phyloP scores from a whole-genome alignment of 2,888 invertebrate species.

The Laothoe populi region DNA sequence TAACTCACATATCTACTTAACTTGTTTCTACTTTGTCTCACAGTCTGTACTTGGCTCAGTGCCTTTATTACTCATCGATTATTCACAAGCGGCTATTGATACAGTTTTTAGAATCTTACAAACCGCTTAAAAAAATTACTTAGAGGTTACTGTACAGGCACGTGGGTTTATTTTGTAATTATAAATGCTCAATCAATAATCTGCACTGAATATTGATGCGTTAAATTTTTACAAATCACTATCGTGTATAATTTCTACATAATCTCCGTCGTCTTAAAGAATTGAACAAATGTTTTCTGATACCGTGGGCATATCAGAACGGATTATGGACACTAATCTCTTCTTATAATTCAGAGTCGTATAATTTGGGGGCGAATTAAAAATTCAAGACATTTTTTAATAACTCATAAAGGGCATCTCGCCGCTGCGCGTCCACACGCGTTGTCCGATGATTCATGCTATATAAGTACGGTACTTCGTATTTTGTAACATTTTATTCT shows the following conservation, averaged over 20 bases:
- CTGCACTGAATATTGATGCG: slow-evolving; percentile 5
- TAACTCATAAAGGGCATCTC: slow-evolving; percentile 59
- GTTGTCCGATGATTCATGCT: slow-evolving; percentile 44
- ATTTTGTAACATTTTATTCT: slow-evolving; percentile 41
- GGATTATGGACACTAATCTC: slow-evolving; percentile 75
- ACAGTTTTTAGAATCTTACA: slow-evolving; percentile 6
- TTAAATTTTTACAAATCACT: slow-evolving; percentile 21
- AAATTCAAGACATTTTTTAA: slow-evolving; percentile 68
- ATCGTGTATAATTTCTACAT: slow-evolving; percentile 53
- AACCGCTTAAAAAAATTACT: neutral
- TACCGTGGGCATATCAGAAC: slow-evolving; percentile 62
- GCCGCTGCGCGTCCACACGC: slow-evolving; percentile 38
- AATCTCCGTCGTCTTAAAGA: slow-evolving; percentile 57
- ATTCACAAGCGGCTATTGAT: slow-evolving; percentile 7
- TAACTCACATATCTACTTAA: slow-evolving; percentile 53
- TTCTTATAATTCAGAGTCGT: slow-evolving; percentile 72
- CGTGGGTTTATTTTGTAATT: slow-evolving; percentile 4
- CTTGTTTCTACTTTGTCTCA: slow-evolving; percentile 2
- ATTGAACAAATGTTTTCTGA: slow-evolving; percentile 76
- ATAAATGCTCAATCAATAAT: slow-evolving; percentile 2
- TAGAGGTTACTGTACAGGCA: neutral
- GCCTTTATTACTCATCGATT: slow-evolving; percentile 15
- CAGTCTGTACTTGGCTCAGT: slow-evolving; percentile 11
- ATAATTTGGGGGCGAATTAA: slow-evolving; percentile 77
- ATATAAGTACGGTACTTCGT: slow-evolving; percentile 43